Evolutionary conservation across 2,888 invertebrate species (phyloP).

Genomic region (Drosophila algonquin): DNA sequence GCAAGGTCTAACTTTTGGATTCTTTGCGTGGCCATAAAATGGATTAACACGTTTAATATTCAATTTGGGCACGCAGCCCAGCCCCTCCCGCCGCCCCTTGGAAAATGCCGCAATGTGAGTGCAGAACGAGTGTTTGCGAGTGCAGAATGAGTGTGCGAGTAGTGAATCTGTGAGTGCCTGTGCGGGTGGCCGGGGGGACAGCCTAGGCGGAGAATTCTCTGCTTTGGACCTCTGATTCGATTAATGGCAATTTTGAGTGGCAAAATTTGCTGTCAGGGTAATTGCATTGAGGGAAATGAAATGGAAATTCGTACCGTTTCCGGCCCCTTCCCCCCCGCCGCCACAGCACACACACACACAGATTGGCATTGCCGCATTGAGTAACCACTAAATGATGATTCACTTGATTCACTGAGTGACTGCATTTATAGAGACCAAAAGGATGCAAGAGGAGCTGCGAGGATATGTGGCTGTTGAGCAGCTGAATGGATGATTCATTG

Average conservation of each 20-base stretch:
- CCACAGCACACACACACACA: neutral
- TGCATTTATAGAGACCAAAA: neutral
- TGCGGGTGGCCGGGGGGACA: neutral
- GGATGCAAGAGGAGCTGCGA: neutral
- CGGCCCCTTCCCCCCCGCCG: too few relatives aligned
- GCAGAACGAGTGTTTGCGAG: neutral
- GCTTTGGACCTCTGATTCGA: conserved; percentile 38
- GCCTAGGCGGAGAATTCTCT: neutral
- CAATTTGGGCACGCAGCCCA: conserved; percentile 72
- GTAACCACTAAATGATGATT: neutral
- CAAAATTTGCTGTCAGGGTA: conserved; percentile 50
- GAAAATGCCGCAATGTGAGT: conserved; percentile 22
- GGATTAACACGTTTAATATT: conserved; percentile 82
- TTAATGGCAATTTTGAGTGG: conserved; percentile 58
- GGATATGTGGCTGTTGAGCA: neutral
- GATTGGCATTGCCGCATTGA: neutral
- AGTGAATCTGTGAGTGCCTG: too few relatives aligned
- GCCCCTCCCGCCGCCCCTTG: conserved; percentile 17
- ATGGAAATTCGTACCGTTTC: neutral
- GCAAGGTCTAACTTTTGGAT: conserved; percentile 3
- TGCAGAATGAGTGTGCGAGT: too few relatives aligned
- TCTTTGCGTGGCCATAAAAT: conserved; percentile 67
- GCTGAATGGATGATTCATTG: neutral
- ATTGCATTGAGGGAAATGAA: conserved; percentile 30
- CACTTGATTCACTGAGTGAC: too few relatives aligned